Conservation (phyloP, 2,888 invertebrate species). For the Tortricodes alternella region DNA sequence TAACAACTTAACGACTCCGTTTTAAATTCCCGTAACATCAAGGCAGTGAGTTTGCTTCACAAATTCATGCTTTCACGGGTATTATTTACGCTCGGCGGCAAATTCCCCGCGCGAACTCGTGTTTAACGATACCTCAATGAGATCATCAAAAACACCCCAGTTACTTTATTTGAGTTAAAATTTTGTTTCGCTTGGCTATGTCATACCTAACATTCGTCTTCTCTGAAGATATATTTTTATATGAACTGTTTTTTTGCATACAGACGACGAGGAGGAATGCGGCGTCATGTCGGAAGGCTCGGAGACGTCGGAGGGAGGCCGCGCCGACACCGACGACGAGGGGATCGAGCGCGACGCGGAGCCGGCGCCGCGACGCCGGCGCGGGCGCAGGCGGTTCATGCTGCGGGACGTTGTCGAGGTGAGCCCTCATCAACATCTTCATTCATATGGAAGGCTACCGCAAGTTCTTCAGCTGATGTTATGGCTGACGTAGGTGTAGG, state of each 20-base stretch:
- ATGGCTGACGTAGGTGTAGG: too few relatives aligned
- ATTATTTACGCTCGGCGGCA: constrained; percentile 16
- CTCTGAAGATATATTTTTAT: too few relatives aligned
- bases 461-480: too few relatives aligned
- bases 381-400: constrained; percentile 65
- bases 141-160: constrained; percentile 11
- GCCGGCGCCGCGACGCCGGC: constrained; percentile 72
- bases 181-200: too few relatives aligned
- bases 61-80: constrained; percentile 12
- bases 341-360: constrained; percentile 94
- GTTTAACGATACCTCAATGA: constrained; percentile 16
- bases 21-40: constrained; percentile 6
- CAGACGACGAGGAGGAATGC: constrained; percentile 74
- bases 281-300: constrained; percentile 69
- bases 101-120: constrained; percentile 1
- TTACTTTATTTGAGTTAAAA: neutral
- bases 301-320: constrained; percentile 70
- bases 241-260: constrained; percentile 28
- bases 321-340: constrained; percentile 87
- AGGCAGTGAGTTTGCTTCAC: constrained; percentile 15
- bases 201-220: too few relatives aligned
- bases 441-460: too few relatives aligned
- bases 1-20: neutral
- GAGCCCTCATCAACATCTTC: too few relatives aligned
- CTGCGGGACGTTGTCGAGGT: constrained; percentile 85